phyloP scores from a whole-genome alignment of 2,888 invertebrate genomes.

The Caenorhabditis afra region DNA sequence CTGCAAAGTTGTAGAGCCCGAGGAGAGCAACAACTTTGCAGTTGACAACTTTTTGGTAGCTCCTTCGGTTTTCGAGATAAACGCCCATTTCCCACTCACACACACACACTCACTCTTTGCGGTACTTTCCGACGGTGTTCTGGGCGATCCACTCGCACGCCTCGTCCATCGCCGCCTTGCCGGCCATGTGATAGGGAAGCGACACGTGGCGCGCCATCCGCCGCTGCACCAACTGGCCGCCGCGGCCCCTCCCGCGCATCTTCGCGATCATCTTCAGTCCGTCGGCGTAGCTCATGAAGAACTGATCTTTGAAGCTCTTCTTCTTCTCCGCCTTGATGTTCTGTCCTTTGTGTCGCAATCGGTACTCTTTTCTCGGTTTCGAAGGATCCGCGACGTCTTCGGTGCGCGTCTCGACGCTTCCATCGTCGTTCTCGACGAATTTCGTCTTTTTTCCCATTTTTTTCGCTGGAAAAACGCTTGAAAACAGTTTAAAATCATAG shows the following conservation, averaged over 20 bases:
- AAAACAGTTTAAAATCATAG: conserved; percentile 9
- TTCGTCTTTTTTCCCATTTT: conserved; percentile 44
- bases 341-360: conserved; percentile 9
- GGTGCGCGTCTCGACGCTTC: conserved; percentile 19
- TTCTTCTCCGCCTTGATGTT: conserved; percentile 32
- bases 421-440: conserved; percentile 42
- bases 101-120: conserved; percentile 56
- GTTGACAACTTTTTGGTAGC: too few species aligned
- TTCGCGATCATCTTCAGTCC: conserved; percentile 40
- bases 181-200: conserved; percentile 58
- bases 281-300: conserved; percentile 49
- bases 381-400: too few species aligned
- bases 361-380: conserved; percentile 37
- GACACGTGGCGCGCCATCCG: conserved; percentile 38
- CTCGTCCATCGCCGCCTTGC: conserved; percentile 42
- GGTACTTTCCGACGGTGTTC: conserved; percentile 54
- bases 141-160: conserved; percentile 53
- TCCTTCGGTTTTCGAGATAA: conserved; percentile 1
- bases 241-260: conserved; percentile 33
- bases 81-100: too few species aligned
- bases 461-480: not conserved
- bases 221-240: conserved; percentile 32
- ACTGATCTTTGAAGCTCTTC: conserved; percentile 28
- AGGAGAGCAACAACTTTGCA: too few species aligned
- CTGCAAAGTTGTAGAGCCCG: too few species aligned